Evolutionary conservation across 2,113 vertebrate species (phyloP).

Genomic region (Acanthisitta chloris): DNA sequence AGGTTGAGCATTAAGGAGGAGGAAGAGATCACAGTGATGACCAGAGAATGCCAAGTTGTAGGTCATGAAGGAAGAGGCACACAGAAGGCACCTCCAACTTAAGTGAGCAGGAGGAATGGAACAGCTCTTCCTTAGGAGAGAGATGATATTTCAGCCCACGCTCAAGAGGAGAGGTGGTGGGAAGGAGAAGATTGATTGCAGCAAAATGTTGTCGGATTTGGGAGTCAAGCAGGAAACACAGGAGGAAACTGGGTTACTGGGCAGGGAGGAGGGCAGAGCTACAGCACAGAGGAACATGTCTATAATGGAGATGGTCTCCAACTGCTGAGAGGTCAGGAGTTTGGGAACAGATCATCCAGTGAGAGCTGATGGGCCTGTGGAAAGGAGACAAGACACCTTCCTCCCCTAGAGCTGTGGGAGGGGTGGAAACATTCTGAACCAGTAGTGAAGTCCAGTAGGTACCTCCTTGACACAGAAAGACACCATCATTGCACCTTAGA

Average conservation of each 20-base stretch:
- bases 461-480: neutral
- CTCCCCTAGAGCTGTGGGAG: neutral
- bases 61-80: neutral
- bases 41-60: neutral
- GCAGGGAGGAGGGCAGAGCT: neutral
- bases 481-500: neutral
- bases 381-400: neutral
- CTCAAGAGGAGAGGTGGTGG: neutral
- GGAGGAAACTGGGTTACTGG: neutral
- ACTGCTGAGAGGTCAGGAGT: neutral
- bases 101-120: neutral
- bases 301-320: neutral
- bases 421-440: neutral
- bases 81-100: neutral
- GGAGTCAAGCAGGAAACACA: neutral
- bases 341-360: neutral
- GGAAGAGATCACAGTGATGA: neutral
- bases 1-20: neutral
- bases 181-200: neutral
- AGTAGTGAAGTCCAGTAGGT: neutral
- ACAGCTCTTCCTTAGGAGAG: neutral
- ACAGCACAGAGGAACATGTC: neutral
- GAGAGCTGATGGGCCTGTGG: neutral
- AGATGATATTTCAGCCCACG: neutral
- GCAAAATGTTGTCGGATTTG: neutral